Evolutionary conservation across 2,888 invertebrate species (phyloP).

Genomic region (Amiota communis): DNA sequence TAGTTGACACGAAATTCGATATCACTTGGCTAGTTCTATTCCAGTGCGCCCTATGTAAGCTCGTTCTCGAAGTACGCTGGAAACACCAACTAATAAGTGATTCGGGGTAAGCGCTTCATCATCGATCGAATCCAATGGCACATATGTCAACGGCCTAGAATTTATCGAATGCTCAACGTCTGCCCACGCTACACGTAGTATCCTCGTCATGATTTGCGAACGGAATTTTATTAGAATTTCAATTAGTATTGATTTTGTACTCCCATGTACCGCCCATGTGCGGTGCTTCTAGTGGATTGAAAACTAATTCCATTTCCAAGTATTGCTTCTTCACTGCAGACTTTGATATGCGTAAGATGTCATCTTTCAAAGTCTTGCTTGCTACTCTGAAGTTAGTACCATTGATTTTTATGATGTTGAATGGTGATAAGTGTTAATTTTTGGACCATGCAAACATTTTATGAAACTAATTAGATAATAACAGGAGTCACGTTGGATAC

Average conservation of each 20-base stretch:
- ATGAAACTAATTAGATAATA: no score
- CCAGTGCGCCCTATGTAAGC: constrained; percentile 32
- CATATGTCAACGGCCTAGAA: constrained; percentile 39
- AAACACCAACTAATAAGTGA: no score
- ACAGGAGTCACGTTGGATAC: no score
- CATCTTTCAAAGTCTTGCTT: no score
- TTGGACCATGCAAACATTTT: no score
- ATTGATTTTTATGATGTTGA: no score
- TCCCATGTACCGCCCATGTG: constrained; percentile 46
- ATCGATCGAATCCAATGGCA: constrained; percentile 39
- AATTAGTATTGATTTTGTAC: constrained; percentile 38
- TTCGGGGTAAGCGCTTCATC: no score
- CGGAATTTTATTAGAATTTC: constrained; percentile 29
- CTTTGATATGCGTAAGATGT: constrained; percentile 23
- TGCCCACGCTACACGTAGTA: constrained; percentile 33
- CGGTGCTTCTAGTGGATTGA: constrained; percentile 37
- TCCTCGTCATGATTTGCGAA: constrained; percentile 38
- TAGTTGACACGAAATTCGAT: no score
- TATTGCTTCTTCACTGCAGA: constrained; percentile 28
- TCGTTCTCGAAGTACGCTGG: no score
- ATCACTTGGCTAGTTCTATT: not conserved
- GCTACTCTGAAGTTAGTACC: no score
- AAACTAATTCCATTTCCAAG: constrained; percentile 37
- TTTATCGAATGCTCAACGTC: constrained; percentile 40
- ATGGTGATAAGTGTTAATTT: no score